Base-by-base conservation (phyloP, 2,113 vertebrate species). In the Oreochromis niloticus region DNA sequence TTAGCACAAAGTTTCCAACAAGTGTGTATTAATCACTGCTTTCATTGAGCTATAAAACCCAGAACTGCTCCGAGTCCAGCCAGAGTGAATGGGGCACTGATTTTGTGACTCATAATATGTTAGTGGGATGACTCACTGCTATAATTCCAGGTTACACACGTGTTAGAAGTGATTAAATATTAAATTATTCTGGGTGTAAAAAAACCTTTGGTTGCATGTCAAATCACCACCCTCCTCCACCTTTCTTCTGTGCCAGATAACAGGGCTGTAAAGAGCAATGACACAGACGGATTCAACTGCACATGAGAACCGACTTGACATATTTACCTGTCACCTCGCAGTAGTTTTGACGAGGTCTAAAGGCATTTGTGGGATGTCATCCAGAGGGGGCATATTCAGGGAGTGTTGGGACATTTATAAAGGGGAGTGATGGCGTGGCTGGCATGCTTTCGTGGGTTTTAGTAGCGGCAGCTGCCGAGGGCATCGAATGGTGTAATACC, bases 401-500 rank as follows among this genome's bases (percentile, higher is more conserved):
- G 85, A 87, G 92, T 89, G 93, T 80, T 87, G 75, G 88, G 93
- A 89, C 93, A 73, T 66, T 73, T 84, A 79, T 56, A 85, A 68
- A 86, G 87, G 87, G 85, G 88, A 82, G 83, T 6, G 88, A 88
- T 88, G 91, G 90, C 93, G 92, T 84, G 92, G 88, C 83, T 46
- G 94, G 91, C 91, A 89, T 86, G 92, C 90, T 80, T 66, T 75
- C 41, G 52, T 85, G 88, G 84, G 19, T 81, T 94, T 92, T 84
- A 94, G 30, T 78, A 83, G 83, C 30, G 63, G 84, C 94, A 94
- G 95, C 94, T 95, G 95, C 52, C 5, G 54, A 36, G 43, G 86
- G 71, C 90, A 83, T 92, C 79, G 61, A 80, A 93, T 91, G 90
- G 91, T 87, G 92, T 82, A 88, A 91, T 88, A 86, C 87, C 88